Evolutionary conservation across 2,888 invertebrate genomes (phyloP).

Genomic region (Parapristionchus giblindavisi): DNA sequence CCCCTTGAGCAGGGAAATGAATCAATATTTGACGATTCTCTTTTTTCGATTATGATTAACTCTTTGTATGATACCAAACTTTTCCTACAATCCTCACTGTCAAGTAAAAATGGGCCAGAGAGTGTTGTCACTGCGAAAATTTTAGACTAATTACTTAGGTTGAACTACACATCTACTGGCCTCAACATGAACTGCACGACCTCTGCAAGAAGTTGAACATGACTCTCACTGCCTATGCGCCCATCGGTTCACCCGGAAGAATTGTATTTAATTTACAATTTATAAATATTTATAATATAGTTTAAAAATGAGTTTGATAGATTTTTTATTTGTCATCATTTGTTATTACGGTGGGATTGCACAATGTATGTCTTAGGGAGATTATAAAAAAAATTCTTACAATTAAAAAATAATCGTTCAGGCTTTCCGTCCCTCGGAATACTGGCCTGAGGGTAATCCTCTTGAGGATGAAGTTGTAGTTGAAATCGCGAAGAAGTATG

Average conservation of each 20-base stretch:
- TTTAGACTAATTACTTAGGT: no score
- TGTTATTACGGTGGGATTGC: no score
- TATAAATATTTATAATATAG: not conserved
- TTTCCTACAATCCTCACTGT: no score
- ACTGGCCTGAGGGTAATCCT: slow-evolving; percentile 55
- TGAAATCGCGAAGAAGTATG: slow-evolving; percentile 50
- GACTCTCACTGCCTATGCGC: slow-evolving; percentile 54
- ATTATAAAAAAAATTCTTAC: no score
- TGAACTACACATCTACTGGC: slow-evolving; percentile 83
- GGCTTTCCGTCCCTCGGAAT: slow-evolving; percentile 53
- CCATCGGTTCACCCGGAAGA: slow-evolving; percentile 57
- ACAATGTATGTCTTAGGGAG: no score
- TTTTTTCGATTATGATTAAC: no score
- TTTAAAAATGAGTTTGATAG: not conserved
- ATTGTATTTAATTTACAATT: slow-evolving; percentile 28
- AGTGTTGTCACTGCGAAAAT: no score
- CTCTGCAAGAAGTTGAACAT: slow-evolving; percentile 78
- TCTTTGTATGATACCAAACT: no score
- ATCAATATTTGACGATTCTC: no score
- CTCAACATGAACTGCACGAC: slow-evolving; percentile 77
- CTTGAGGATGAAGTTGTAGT: slow-evolving; percentile 49
- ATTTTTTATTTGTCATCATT: no score
- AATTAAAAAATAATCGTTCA: slow-evolving; percentile 18
- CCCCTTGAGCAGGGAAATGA: not conserved
- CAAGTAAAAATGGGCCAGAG: no score